phyloP scores from a whole-genome alignment of 1,140 invertebrate genomes.

The Drosophila arawakana region DNA sequence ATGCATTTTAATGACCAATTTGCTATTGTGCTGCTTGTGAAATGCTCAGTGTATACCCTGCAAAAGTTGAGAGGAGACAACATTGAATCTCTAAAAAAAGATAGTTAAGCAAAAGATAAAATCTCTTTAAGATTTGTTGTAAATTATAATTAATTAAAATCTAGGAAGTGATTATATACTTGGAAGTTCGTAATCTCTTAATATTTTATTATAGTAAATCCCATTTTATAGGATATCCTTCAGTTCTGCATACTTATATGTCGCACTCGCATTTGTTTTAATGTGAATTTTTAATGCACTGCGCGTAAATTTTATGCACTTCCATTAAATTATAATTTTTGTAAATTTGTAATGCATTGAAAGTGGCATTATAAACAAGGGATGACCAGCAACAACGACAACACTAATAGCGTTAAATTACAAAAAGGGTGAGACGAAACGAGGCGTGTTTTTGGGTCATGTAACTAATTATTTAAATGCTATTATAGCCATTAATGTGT shows the following conservation, averaged over 20 bases:
- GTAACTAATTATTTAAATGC: conserved; percentile 79
- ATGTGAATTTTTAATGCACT: conserved; percentile 67
- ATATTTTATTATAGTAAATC: too few species aligned
- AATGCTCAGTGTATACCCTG: conserved; percentile 1
- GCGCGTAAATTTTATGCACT: conserved; percentile 46
- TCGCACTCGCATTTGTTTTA: conserved; percentile 25
- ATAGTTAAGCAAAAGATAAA: too few species aligned
- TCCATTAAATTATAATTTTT: conserved; percentile 60
- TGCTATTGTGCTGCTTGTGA: conserved; percentile 25
- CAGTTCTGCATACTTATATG: background rate
- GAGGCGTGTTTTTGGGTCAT: conserved; percentile 31
- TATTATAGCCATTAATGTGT: conserved; percentile 65
- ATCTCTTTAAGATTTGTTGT: too few species aligned
- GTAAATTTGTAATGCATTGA: conserved; percentile 24
- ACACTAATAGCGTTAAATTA: conserved; percentile 33
- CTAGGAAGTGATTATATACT: too few species aligned
- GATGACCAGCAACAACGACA: conserved; percentile 2
- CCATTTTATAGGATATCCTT: background rate
- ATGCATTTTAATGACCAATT: conserved; percentile 74
- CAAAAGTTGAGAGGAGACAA: background rate
- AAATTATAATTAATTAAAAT: too few species aligned
- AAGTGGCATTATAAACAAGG: background rate
- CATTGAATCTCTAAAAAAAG: too few species aligned
- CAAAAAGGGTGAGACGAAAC: background rate
- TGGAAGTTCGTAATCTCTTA: too few species aligned